Base-by-base conservation (phyloP, 2,797 vertebrate genomes). In the Aplochiton taeniatus region DNA sequence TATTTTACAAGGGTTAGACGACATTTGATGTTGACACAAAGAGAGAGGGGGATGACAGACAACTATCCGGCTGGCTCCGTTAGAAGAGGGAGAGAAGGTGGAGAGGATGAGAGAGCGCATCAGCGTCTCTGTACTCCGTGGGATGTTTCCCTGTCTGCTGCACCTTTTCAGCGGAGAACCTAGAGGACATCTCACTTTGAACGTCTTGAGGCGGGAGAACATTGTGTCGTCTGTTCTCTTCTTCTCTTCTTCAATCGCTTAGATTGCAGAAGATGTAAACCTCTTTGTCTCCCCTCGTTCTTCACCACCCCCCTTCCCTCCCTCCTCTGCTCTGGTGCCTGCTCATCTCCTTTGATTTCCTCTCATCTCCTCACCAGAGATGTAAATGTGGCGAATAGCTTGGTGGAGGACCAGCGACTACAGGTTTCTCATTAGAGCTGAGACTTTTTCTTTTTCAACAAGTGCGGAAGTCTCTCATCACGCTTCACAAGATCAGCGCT, bases 151-250 rank as follows among this genome's bases (percentile, higher is more conserved):
- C 70, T 56, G 74, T 62, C 16, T 57, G 65, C 67, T 69, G 66
- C 62, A 69, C 47, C 62, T 31, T 60, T 66, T 76, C 71, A 73
- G 75, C 73, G 63, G 66, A 74, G 74, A 74, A 85, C 83, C 82
- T 84, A 85, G 71, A 83, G 75, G 74, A 81, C 58, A 77, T 55
- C 72, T 61, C 14, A 11, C 58, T 76, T 69, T 70, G 72, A 70
- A 67, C 13, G 13, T 14, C 14, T 13, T 49, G 20, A 61, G 47
- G 12, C 47, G n/a, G 31, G 13, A 8, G 7, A 10, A 42, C 16
- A 14, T n/a, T 50, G 59, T 10, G 46, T 10, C 10, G 52, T 16
- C 52, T 53, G 1, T 65, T 47, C 61, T 67, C 45, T 55, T 16
- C 5, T 17, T 59, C 57, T 18, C 14, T 9, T 19, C 57, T 4